Base-by-base conservation (phyloP, 2,113 vertebrate genomes). In the Bubo bubo region DNA sequence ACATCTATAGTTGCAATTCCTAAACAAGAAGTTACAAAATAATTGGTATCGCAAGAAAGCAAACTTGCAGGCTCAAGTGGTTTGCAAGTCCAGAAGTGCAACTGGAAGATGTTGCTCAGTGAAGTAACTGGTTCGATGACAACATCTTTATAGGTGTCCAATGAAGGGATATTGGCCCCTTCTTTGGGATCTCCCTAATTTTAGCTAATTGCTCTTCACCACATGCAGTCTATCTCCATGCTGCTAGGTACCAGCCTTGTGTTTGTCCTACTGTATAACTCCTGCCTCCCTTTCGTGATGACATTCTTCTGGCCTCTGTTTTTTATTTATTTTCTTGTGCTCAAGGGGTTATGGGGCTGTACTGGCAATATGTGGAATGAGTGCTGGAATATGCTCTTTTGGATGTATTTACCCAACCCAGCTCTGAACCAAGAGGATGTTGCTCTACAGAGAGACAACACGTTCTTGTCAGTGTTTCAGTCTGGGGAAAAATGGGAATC, bases 361-460 rank as follows among this genome's bases (percentile, higher is more conserved):
- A 23, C 10, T 66, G 22, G 9, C 13, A 50, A 6, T 52, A 53
- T 4, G 8, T 37, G 21, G 39, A 62, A 28, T 34, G 17, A 77
- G 20, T 74, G 20, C 16, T 6, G 3, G 23, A 68, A 41, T 41
- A 22, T 1, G 1, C 20, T 58, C 5, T 58, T 21, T 12, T 52
- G 7, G 19, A 20, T 66, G 55, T 19, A 64, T 85, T 77, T 45
- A 43, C 13, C 27, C 21, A 60, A 17, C 37, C 5, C 32, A 32
- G 24, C 13, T 91, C 53, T n/a, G 45, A 55, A 28, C 32, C 2
- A 2, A 60, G n/a, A 68, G 13, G 23, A 70, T 0, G 0, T n/a
- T 43, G 37, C 28, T 39, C 19, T 70, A 6, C 39, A 43, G 22
- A 4, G 4, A 73, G 37, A 27, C 55, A 71, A 5, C 28, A 28